These are phyloP conservation scores for Platichthys flesus DNA, from an alignment of 2,113 vertebrate species.

Conservation along the genomic window DNA sequence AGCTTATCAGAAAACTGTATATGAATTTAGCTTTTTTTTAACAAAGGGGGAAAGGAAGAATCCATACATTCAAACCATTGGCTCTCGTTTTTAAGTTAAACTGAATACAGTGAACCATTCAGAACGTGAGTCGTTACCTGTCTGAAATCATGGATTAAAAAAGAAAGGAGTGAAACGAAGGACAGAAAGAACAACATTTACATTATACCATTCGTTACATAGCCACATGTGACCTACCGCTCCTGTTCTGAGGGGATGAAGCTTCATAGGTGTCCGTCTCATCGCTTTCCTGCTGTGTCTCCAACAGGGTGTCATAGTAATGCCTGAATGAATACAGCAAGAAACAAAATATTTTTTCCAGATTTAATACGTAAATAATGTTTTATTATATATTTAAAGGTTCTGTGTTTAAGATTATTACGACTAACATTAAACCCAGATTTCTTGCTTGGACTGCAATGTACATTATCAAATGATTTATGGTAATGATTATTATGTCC, in stretches of 20 bases:
- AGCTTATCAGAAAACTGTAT: not conserved
- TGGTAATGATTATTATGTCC: not conserved
- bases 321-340: slow-evolving; percentile 61
- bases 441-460: not conserved
- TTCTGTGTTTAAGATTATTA: not conserved
- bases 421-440: not conserved
- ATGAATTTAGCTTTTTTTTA: not conserved
- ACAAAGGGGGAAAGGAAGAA: too few species aligned
- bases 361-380: not conserved
- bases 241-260: slow-evolving; percentile 36
- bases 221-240: slow-evolving; percentile 52
- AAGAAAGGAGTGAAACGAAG: not conserved
- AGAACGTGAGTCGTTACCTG: not conserved
- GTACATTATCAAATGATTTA: not conserved
- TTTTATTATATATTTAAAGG: too few species aligned
- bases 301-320: slow-evolving; percentile 62
- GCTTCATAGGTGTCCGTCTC: slow-evolving; percentile 71
- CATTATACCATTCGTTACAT: not conserved
- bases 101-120: slow-evolving; percentile 2
- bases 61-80: slow-evolving; percentile 8
- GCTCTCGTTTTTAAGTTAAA: not conserved
- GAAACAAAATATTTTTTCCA: not conserved
- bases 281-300: slow-evolving; percentile 51
- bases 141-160: not conserved
- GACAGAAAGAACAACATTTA: not conserved